Percentiles rank a stretch among this genome's conserved stretches.
phyloP scores from a whole-genome alignment of 2,113 vertebrate genomes.

The Tenebrosternarchus preto region DNA sequence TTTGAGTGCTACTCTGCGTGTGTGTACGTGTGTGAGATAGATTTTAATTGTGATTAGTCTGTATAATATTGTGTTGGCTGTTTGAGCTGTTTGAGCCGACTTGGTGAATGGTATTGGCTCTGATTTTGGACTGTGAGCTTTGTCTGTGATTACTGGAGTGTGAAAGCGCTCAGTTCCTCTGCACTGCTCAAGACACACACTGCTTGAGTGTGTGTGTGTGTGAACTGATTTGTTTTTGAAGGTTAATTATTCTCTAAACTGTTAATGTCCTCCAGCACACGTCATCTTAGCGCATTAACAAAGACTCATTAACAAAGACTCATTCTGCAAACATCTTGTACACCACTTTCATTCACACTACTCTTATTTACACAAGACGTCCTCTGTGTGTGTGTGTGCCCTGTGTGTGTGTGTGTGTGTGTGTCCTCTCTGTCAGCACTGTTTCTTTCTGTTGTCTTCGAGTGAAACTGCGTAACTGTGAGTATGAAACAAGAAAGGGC shows the following conservation, averaged over 20 bases:
- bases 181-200: not conserved
- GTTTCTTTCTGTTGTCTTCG: not conserved
- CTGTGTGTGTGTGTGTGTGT: conserved; percentile 32
- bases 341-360: not conserved
- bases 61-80: too few species aligned
- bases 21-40: not conserved
- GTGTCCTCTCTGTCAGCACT: not conserved
- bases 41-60: too few species aligned
- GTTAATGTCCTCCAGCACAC: not conserved
- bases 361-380: not conserved
- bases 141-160: conserved; percentile 34
- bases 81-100: too few species aligned
- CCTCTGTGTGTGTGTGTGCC: conserved; percentile 32
- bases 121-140: not conserved
- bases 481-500: not conserved
- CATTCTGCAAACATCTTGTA: not conserved
- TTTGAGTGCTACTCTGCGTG: not conserved
- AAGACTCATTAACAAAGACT: not conserved
- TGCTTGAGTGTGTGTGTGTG: conserved; percentile 13
- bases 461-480: not conserved
- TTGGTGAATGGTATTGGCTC: not conserved
- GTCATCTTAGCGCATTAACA: not conserved
- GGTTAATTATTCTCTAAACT: too few species aligned
- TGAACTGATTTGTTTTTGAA: not conserved
- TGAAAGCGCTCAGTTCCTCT: conserved; percentile 28